Evolutionary conservation across 2,888 invertebrate genomes (phyloP), one percentile per base, ranked within the genome.

Genomic region (Drosophila algonquin): DNA sequence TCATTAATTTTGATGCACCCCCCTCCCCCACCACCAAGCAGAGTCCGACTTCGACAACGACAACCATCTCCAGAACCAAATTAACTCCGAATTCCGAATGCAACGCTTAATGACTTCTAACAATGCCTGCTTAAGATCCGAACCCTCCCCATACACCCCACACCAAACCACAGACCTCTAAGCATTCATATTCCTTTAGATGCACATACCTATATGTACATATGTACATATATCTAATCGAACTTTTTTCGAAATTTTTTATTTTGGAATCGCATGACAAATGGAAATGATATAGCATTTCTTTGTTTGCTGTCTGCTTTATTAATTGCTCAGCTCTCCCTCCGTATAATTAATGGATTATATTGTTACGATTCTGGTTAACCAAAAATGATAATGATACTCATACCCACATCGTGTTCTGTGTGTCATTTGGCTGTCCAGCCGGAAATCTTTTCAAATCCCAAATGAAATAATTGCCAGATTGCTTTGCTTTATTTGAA

Each of bases 261-360:
- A 60, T 72, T 67, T 77, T 52, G 53, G 69, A 85, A 75, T 75
- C 75, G 80, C 86, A 81, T 82, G 81, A 35, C 73, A 56, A 27
- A 51, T 72, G 51, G 62, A 51, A 65, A 52, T 79, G 68, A 81
- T 67, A 63, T 85, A 69, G 67, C 57, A 82, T 48, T 59, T 73
- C 55, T 80, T 82, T 77, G 68, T 57, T 64, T 67, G 68, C 30
- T 24, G 24, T 24, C 24, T 24, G 70, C 24, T 58, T 69, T 69
- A 61, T 55, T 70, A 61, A 63, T 72, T 57, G 53, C 45, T 63
- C 40, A 30, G 48, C 64, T 57, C 21, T 21, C 21, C 21, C 57
- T 63, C 30, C 46, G 50, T 71, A 70, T 70, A 70, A 70, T 70
- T 70, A 71, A 70, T 70, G 70, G 73, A 58, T 63, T 63, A 72